Conservation (phyloP, 2,113 vertebrate genomes). For the Chroicocephalus ridibundus region DNA sequence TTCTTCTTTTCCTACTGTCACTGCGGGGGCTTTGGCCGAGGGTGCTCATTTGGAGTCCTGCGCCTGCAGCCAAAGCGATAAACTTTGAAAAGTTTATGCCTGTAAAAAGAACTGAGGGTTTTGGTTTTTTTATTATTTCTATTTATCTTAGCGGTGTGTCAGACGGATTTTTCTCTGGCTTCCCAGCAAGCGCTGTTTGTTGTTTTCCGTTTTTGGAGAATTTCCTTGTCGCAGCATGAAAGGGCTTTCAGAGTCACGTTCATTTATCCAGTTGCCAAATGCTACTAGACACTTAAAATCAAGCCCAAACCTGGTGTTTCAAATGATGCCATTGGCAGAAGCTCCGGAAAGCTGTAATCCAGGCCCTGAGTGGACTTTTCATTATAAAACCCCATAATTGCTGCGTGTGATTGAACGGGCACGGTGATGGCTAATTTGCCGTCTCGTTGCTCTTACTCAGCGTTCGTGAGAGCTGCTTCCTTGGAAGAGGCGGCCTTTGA, state of each 20-base stretch:
- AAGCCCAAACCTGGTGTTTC: background rate
- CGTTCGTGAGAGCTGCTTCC: background rate
- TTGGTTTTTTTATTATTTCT: background rate
- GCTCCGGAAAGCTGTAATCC: background rate
- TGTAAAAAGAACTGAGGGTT: background rate
- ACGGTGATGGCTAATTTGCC: background rate
- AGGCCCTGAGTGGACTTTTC: background rate
- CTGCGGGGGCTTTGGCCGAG: fast-evolving
- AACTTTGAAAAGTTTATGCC: background rate
- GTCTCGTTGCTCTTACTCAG: background rate
- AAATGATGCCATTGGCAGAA: background rate
- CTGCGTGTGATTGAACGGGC: background rate
- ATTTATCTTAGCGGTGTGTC: background rate
- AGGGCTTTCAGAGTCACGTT: background rate
- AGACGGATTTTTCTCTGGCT: background rate
- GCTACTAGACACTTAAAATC: background rate
- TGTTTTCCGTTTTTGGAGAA: background rate
- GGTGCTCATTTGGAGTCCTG: background rate
- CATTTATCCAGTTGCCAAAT: background rate
- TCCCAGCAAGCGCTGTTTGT: background rate
- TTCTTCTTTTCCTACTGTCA: fast-evolving
- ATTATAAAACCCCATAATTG: background rate
- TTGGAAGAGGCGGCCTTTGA: background rate
- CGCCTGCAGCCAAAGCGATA: background rate
- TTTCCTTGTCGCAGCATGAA: background rate